Evolutionary conservation across 2,113 vertebrate genomes (phyloP).

Genomic region (Centropristis striata): DNA sequence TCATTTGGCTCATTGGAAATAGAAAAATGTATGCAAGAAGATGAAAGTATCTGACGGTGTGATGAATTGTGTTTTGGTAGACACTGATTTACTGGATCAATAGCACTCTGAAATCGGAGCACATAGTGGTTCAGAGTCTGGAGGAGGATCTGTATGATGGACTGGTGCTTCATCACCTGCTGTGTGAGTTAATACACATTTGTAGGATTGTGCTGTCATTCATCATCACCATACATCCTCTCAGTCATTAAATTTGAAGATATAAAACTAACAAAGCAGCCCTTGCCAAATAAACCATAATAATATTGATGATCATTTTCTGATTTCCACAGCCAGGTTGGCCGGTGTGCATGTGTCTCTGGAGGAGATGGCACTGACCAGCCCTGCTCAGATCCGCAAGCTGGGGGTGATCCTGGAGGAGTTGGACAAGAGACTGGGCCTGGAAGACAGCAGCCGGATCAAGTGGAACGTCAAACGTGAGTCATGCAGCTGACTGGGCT

Average conservation of each 20-base stretch:
- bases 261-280: background rate
- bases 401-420: slow-evolving; percentile 86
- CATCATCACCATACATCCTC: background rate
- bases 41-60: slow-evolving; percentile 52
- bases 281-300: background rate
- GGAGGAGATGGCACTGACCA: slow-evolving; percentile 89
- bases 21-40: slow-evolving; percentile 21
- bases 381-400: slow-evolving; percentile 88
- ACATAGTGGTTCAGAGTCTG: slow-evolving; percentile 92
- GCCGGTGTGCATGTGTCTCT: slow-evolving; percentile 83
- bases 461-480: slow-evolving; percentile 91
- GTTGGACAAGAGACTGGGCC: slow-evolving; percentile 82
- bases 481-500: slow-evolving; percentile 68
- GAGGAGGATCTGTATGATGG: slow-evolving; percentile 96
- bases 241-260: slow-evolving; percentile 3
- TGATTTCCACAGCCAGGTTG: slow-evolving; percentile 83
- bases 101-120: slow-evolving; percentile 86
- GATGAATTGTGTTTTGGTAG: slow-evolving; percentile 79
- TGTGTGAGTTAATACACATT: slow-evolving; percentile 85
- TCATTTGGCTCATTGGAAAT: slow-evolving; percentile 1
- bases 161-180: slow-evolving; percentile 93
- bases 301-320: background rate
- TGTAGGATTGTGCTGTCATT: slow-evolving; percentile 7
- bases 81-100: slow-evolving; percentile 92
- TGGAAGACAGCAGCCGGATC: slow-evolving; percentile 74